Evolutionary conservation across 2,113 vertebrate species (phyloP).

Genomic region (Cyanistes caeruleus): DNA sequence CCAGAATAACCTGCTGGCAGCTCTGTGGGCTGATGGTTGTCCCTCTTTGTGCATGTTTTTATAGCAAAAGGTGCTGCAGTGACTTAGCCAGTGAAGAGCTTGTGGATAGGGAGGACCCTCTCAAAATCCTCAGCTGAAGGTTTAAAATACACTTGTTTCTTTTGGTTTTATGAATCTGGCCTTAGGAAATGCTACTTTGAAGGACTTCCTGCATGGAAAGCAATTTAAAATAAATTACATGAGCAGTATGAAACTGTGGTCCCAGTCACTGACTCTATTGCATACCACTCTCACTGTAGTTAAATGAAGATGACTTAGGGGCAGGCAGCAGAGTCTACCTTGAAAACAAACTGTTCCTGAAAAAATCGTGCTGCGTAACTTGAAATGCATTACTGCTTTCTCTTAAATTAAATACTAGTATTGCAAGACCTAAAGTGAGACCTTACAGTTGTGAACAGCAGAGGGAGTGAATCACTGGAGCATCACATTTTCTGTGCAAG

Average conservation of each 20-base stretch:
- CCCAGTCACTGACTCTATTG: neutral
- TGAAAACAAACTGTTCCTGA: neutral
- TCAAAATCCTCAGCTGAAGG: neutral
- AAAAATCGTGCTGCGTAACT: neutral
- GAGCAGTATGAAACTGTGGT: neutral
- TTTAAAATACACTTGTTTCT: neutral
- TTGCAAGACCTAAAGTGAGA: neutral
- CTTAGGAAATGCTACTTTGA: neutral
- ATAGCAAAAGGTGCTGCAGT: neutral
- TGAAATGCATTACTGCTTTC: neutral
- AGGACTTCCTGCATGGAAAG: neutral
- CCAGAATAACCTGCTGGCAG: slow-evolving; percentile 2
- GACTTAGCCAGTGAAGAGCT: neutral
- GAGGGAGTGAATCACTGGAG: neutral
- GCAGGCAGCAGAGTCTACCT: neutral
- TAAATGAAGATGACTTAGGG: neutral
- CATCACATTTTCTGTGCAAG: neutral
- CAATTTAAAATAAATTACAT: neutral
- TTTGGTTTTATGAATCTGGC: neutral
- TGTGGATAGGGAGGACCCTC: neutral
- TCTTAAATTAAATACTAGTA: neutral
- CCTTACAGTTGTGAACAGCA: neutral
- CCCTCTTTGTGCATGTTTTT: slow-evolving; percentile 21
- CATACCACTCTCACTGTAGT: neutral
- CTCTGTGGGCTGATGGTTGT: neutral